Evolutionary conservation across 2,888 invertebrate species (phyloP), one percentile per base, ranked within the genome.

Genomic region (Hirtodrosophila alboralis): DNA sequence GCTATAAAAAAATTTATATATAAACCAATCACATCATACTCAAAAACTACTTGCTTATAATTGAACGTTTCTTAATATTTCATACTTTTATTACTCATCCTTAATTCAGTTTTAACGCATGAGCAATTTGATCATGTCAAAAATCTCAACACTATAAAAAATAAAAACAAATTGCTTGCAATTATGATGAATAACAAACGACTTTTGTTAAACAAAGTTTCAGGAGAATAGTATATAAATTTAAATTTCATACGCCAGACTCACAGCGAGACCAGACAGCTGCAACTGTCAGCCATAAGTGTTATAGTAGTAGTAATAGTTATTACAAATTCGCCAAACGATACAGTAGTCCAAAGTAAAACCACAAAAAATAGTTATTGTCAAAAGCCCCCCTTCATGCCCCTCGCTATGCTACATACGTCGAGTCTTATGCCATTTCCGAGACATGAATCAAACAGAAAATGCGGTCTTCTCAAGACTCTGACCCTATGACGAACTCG

Each of bases 391-490:
- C 36, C 36, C 13, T 13, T 28, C 28, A 43, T 23, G 38, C 3
- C 18, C 18, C 3, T 18, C 18, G 3, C 18, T 3, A 18, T 3
- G 18, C 18, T 4, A 18, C n/a, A n/a, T n/a, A n/a, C n/a, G n/a
- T n/a, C n/a, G n/a, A n/a, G n/a, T 18, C 18, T 5, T 18, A 18
- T 4, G 41, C 47, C 68, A 73, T 62, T 69, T 69, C 69, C 69
- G 71, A n/a, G n/a, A 70, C 75, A 69, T 57, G 48, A 75, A 74
- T 69, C 75, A 74, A 69, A 53, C 34, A 33, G 56, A 47, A 61
- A n/a, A 27, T 48, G 54, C 64, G 53, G 54, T 60, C 69, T 60
- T 4, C 49, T 47, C 27, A 43, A 54, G 69, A 74, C 43, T 44
- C 48, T 75, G 75, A 70, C 68, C 68, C n/a, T n/a, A n/a, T n/a